Base-by-base conservation (phyloP, 2,113 vertebrate genomes). In the Thalassoma bifasciatum region DNA sequence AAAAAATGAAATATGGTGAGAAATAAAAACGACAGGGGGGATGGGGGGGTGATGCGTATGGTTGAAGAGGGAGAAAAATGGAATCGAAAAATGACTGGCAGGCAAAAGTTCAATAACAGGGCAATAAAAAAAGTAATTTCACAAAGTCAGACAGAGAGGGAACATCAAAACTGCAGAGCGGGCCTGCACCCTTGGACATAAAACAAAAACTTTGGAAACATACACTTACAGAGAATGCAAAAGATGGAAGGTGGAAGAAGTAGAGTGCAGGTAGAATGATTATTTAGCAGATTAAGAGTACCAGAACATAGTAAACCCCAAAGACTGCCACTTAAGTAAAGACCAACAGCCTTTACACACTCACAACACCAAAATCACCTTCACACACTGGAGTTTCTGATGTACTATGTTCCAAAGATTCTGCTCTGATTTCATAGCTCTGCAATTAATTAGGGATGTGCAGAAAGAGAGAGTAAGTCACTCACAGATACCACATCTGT, bases 311-410 rank as follows among this genome's bases (percentile, higher is more conserved):
- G 11, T 46, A 83, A 71, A 61, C 24, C 8, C 50, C 38, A 24
- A 21, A 24, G 60, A 74, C 24, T 72, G n/a, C 24, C 40, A 6
- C 16, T 1, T 1, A 37, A 42, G 11, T 5, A 21, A 69, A 37
- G 49, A 16, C 24, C 12, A 75, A 23, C 40, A 5, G 47, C 53
- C 56, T 63, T 81, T 54, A 68, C 1, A 4, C 40, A n/a, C 19
- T 65, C 52, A 64, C 23, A 72, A 60, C 47, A 51, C 36, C 49
- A 22, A 8, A 42, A 59, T 47, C 17, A 13, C 60, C 46, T 69
- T 58, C 2, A 23, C 21, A 23, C 34, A 52, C 3, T 8, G 30
- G 65, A 61, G n/a, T 61, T 63, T 73, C 44, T 56, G 17, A n/a
- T 50, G 34, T 60, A 54, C 50, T 46, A 5, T 46, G 6, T 16